Base-by-base conservation (phyloP, 1,140 invertebrate species). In the Sinella curviseta region DNA sequence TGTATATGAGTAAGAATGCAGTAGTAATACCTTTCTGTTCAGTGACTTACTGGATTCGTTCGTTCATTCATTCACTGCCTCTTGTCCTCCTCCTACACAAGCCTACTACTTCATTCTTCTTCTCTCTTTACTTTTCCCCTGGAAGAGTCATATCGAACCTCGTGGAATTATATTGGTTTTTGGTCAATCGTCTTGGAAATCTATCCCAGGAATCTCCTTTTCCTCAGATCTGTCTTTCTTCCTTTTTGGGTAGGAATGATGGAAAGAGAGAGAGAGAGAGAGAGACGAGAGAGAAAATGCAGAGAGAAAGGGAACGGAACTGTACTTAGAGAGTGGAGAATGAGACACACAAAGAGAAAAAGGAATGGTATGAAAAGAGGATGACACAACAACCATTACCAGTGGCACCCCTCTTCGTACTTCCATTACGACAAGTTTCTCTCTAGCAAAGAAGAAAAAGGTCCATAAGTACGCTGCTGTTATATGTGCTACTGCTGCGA, bases 101-200 rank as follows among this genome's bases (percentile, higher is more conserved):
- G n/a, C n/a, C n/a, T n/a, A n/a, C n/a, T n/a, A n/a, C n/a, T n/a
- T n/a, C n/a, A n/a, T n/a, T n/a, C n/a, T n/a, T n/a, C n/a, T n/a
- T n/a, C n/a, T n/a, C n/a, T 48, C 55, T 24, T 60, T 60, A 26
- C 55, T 60, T 60, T 60, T 3, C 24, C 55, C n/a, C 55, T 26
- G 12, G 3, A n/a, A n/a, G n/a, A n/a, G 3, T 4, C 55, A 24
- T 60, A 60, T 60, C 55, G 24, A 26, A 60, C 55, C 55, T 17
- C 24, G 24, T 60, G 55, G 55, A 60, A 60, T 60, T 60, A 60
- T 24, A 60, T 60, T n/a, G 55, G 14, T n/a, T 24, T 14, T n/a
- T 60, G 55, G 55, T 26, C 55, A 60, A 60, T 60, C 55, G 55
- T n/a, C 55, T 60, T 60, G 55, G 55, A 60, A 60, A 60, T 60